Base-by-base conservation (phyloP, 2,797 vertebrate genomes). In the Lepilemur septentrionalis region DNA sequence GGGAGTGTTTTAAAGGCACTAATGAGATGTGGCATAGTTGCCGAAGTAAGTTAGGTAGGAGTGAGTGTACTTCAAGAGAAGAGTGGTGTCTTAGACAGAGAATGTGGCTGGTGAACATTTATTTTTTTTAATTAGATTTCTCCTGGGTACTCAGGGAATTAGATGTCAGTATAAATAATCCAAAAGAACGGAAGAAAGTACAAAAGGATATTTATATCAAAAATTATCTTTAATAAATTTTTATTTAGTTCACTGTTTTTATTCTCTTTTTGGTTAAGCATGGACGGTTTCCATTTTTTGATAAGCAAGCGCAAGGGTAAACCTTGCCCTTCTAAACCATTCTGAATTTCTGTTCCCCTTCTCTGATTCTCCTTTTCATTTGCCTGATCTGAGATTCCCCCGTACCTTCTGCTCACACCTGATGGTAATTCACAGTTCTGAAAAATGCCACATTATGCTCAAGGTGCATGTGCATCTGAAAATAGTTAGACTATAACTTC, bases 391-490 rank as follows among this genome's bases (percentile, higher is more conserved):
- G 30, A 83, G 43, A 81, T 93, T 25, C 5, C n/a, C 43, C 25
- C 5, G 0, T 85, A 65, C 48, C 61, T 97, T 96, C 81, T 93
- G 69, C 57, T 97, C 63, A 91, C 23, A 65, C 35, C 86, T 89
- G 82, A 96, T 80, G 89, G 57, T 30, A 86, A 41, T 48, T 91
- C 55, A 59, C 50, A 76, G 67, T 61, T 89, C 22, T 76, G 78
- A 94, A 93, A 95, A 96, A 94, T 94, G 59, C 70, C 73, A 89
- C 65, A 38, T 85, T 95, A 89, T 92, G 84, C 59, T 92, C 89
- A 90, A 93, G 22, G 76, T 92, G 1, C 28, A 8, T 55, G 63
- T 89, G 28, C 11, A 93, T 93, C 48, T 96, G 78, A 95, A 83
- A 95, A 72, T 95, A 67, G 13, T 28, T 12, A 89, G 20, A 25